phyloP scores from a whole-genome alignment of 2,113 vertebrate genomes.

The Bos indicus region DNA sequence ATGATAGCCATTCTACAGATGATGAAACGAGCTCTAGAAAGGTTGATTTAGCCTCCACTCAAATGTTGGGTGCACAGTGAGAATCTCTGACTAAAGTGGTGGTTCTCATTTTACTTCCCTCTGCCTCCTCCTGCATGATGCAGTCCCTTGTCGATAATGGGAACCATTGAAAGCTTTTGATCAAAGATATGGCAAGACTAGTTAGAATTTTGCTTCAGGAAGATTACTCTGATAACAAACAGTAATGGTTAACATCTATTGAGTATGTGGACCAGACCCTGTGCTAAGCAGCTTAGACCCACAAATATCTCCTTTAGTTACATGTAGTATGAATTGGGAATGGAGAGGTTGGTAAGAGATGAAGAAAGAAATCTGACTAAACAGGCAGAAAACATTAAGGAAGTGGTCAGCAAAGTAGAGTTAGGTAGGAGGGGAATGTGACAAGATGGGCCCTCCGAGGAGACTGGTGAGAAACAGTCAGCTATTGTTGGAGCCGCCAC shows the following conservation, averaged over 20 bases:
- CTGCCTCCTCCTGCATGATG: background rate
- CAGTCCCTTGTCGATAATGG: background rate
- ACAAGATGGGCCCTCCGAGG: background rate
- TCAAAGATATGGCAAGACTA: background rate
- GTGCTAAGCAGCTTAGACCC: background rate
- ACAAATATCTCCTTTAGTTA: background rate
- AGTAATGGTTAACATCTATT: background rate
- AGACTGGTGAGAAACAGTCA: background rate
- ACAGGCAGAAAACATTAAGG: background rate
- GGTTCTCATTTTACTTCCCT: background rate
- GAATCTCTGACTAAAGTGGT: background rate
- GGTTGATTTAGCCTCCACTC: background rate
- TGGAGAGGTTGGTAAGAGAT: background rate
- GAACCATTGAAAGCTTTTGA: background rate
- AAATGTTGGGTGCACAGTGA: background rate
- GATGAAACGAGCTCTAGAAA: background rate
- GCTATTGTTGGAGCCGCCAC: background rate
- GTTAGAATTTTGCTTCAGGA: background rate
- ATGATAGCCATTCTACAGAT: background rate
- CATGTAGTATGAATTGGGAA: background rate
- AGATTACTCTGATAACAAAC: background rate
- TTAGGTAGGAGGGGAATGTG: background rate
- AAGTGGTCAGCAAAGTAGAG: background rate
- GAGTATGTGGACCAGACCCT: background rate
- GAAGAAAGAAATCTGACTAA: background rate